Evolutionary conservation across 1,140 invertebrate species (phyloP), one percentile per base, ranked within the genome.

Genomic region (Hylaeus anthracinus): DNA sequence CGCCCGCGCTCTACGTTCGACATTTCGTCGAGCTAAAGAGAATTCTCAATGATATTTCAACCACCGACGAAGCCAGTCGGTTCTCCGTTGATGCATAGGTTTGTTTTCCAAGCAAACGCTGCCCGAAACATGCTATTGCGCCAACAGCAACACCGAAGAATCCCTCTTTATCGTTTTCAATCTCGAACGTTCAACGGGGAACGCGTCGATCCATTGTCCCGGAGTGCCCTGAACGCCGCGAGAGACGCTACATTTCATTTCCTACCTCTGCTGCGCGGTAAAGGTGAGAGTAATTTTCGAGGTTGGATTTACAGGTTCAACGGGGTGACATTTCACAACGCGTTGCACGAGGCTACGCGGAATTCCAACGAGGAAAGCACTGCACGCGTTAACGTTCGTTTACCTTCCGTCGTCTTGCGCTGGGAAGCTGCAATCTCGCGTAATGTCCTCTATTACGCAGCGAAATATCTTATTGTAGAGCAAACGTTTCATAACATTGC

Each of bases 11-110:
- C 26, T 5, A 26, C 45, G n/a, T 41, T 5, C 37, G 55, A 41
- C 15, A 14, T 41, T 48, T 37, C 14, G 3, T 5, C n/a, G 15
- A 3, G 14, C n/a, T 0, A 15, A 12, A 58, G 12, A 66, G 53
- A 60, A 5, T 37, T 80, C 73, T 66, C 72, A 61, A 77, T 51
- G 66, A 56, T 58, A 65, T 79, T 73, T 65, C 26, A 79, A 43
- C 55, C 39, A 8, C 3, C 10, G 1, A 12, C 48, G 75, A 78
- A 56, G 70, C 14, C 78, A 53, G 12, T 69, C 37, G 48, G n/a
- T 41, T 69, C 55, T 51, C 14, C 53, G 79, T 43, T 55, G 75
- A 80, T 75, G 63, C 69, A 69, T 45, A 26, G 12, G 39, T 10
- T 12, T 80, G 55, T 60, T 80, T 75, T 66, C 14, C 39, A 14